Base-by-base conservation (phyloP, 2,888 invertebrate species). In the Sabellastarte sp. region DNA sequence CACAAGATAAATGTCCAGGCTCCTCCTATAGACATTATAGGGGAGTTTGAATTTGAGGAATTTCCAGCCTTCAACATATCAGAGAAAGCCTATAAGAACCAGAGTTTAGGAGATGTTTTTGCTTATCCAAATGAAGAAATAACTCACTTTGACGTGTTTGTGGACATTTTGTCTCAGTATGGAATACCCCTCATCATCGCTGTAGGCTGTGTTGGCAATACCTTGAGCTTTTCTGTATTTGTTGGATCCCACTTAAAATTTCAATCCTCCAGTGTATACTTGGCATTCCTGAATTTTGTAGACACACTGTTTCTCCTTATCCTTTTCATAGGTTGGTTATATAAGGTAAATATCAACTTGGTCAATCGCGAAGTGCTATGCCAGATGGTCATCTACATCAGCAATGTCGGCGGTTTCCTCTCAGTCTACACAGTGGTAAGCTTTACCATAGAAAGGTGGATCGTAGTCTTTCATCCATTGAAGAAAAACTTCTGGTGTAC, bases 261-360 rank as follows among this genome's bases (percentile, higher is more conserved):
- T 20, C 66, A 66, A 50, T 60, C 63, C 5, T 63, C 63, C 30
- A 63, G 63, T 29, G 60, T 63, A 15, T 66, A 63, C 51, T 57
- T 66, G 5, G 66, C 66, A 28, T 66, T 66, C 53, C 63, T 66
- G 3, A 61, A 61, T 56, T 4, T 63, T 3, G 66, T 61, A n/a
- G 66, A 66, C 31, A 63, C 60, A n/a, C 33, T 50, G 15, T 66
- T 66, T 30, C 58, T 66, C 2, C 58, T 66, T n/a, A 26, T 33
- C 33, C 60, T 66, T 20, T 50, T 59, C 2, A n/a, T 61, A 4
- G 53, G 41, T 4, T 66, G 66, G 66, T 60, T 66, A 33, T 50
- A 57, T 20, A 58, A 56, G 52, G 50, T 66, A 29, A 41, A 60
- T 2, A 50, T 66, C 41, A 52, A 57, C 32, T 53, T 63, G 4